Percentiles rank a stretch among this genome's conserved stretches.
Evolutionary conservation across 2,797 vertebrate genomes (phyloP).

Genomic region (Tinamus major): DNA sequence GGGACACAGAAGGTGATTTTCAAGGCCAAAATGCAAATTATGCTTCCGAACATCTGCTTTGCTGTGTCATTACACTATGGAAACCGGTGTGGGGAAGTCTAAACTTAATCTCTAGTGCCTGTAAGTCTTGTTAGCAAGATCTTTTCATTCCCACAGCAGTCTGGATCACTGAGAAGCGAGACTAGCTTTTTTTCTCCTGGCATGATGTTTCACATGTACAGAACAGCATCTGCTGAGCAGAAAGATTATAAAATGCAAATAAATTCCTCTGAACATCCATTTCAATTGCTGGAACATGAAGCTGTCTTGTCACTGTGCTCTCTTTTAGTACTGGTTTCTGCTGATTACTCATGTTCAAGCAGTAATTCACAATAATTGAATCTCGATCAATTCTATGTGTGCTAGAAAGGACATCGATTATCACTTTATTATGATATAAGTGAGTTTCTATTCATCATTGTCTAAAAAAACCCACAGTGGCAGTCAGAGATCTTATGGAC

Average conservation of each 20-base stretch:
- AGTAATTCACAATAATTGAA: background rate
- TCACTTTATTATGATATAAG: background rate
- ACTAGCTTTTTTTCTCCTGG: background rate
- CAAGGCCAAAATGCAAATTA: background rate
- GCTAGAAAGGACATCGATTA: background rate
- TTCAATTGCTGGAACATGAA: background rate
- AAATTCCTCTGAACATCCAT: background rate
- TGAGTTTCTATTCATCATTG: background rate
- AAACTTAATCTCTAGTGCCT: background rate
- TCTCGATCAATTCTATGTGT: background rate
- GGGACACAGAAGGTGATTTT: background rate
- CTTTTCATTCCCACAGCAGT: background rate
- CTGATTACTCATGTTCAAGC: background rate
- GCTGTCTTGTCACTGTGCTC: background rate
- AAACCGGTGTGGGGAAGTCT: background rate
- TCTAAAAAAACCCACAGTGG: background rate
- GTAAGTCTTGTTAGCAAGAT: background rate
- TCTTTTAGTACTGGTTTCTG: background rate
- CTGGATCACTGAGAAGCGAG: background rate
- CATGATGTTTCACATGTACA: background rate
- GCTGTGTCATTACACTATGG: background rate
- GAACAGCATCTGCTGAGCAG: background rate
- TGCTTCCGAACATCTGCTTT: background rate
- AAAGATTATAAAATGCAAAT: background rate
- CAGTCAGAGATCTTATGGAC: background rate